These are phyloP conservation scores for Sinodicranocentrus sp. DNA, from an alignment of 2,888 invertebrate species.

Conservation along the genomic window DNA sequence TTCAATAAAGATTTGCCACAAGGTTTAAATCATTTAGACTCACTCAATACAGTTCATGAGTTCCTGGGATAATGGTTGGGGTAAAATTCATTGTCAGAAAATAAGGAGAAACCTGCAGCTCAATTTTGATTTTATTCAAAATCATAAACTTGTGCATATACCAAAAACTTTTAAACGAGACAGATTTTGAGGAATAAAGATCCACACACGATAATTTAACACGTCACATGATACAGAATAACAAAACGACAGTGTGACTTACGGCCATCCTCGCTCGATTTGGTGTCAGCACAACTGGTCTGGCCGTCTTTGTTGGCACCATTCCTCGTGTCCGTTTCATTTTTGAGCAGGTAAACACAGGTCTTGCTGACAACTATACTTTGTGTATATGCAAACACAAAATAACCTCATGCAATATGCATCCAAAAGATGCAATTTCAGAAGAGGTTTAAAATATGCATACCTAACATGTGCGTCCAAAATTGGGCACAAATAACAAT, in stretches of 20 bases:
- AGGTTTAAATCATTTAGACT: too few species aligned
- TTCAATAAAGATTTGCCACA: too few species aligned
- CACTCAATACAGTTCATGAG: too few species aligned
- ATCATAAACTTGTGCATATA: not conserved
- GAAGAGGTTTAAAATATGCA: too few species aligned
- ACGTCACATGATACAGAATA: not conserved
- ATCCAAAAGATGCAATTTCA: constrained; percentile 27
- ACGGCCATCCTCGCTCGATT: constrained; percentile 72
- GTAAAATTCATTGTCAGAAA: not conserved
- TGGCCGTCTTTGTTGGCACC: constrained; percentile 66
- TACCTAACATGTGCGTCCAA: too few species aligned
- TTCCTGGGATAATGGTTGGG: too few species aligned
- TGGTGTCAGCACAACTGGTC: constrained; percentile 70
- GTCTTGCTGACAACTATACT: constrained; percentile 29
- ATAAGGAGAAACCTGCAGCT: constrained; percentile 10
- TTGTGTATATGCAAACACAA: not conserved
- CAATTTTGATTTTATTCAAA: not conserved
- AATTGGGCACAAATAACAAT: too few species aligned
- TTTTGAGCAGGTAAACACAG: constrained; percentile 27
- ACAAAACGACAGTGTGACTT: constrained; percentile 47
- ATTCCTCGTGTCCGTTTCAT: constrained; percentile 68
- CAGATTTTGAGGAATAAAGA: not conserved
- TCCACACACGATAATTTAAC: constrained; percentile 3
- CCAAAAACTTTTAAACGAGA: not conserved
- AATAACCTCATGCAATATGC: constrained; percentile 8